Evolutionary conservation across 2,797 vertebrate species (phyloP), one percentile per base, ranked within the genome.

Genomic region (Tragelaphus eurycerus): DNA sequence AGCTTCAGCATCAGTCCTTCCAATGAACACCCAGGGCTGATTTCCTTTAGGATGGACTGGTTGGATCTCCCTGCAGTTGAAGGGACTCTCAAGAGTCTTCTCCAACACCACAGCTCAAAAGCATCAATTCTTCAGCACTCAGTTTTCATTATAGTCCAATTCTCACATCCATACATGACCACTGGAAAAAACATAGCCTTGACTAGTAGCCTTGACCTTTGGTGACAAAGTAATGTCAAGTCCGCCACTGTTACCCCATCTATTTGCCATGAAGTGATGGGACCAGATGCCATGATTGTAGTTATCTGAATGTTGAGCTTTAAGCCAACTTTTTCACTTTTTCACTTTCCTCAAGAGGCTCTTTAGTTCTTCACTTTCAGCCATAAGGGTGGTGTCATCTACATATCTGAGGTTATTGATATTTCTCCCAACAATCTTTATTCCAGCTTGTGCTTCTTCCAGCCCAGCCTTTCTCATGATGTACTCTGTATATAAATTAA

Each of bases 111-210:
- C 16, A 71, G 64, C 1, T 38, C 64, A 71, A 38, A 71, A 71
- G 19, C n/a, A 38, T 71, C 64, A 38, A 12, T 21, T 38, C 34
- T 71, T 34, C 0, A 0, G 64, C 0, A 4, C 64, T 71, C 64
- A 71, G n/a, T 10, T 71, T 71, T 71, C 64, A 23, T 71, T 12
- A 71, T 6, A 71, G n/a, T 12, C n/a, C 64, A 71, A 71, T 19
- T 38, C 10, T 38, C n/a, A 38, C n/a, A 71, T 71, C 64, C n/a
- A 23, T 71, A 38, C 64, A 23, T 71, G n/a, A 71, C n/a, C 10
- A 38, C n/a, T 67, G 15, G 60, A 62, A 62, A n/a, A 62, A 62
- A 15, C 29, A 16, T n/a, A 62, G 15, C 29, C 60, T 62, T 62
- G 60, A n/a, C 60, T 62, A 16, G 29, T 16, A 31, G 29, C 59